These are phyloP conservation scores for Heterodera carotae DNA, from an alignment of 1,140 invertebrate species.

Conservation along the genomic window DNA sequence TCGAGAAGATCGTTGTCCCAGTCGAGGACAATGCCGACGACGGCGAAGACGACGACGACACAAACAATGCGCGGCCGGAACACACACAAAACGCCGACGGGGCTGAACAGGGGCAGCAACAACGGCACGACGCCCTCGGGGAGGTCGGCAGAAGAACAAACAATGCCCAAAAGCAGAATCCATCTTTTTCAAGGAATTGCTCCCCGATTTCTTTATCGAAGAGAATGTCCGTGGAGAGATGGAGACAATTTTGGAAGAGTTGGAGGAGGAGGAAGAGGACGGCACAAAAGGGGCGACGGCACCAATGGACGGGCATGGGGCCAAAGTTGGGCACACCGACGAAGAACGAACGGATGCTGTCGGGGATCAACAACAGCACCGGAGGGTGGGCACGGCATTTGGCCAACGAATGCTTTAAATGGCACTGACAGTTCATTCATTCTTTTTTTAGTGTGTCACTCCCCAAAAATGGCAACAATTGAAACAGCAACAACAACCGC, in stretches of 20 bases:
- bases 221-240: neutral
- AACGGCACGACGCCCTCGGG: no score
- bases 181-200: neutral
- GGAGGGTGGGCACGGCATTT: neutral
- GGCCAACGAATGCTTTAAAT: neutral
- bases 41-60: neutral
- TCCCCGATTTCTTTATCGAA: neutral
- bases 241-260: neutral
- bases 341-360: neutral
- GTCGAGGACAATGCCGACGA: neutral
- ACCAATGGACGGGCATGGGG: neutral
- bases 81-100: no score
- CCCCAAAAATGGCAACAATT: neutral
- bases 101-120: no score
- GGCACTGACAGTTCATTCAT: no score
- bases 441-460: neutral
- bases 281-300: neutral
- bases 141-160: neutral
- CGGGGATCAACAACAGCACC: neutral
- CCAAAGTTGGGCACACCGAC: neutral
- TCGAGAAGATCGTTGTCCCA: constrained; percentile 46
- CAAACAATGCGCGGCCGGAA: neutral
- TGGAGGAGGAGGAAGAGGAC: neutral
- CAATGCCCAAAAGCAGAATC: neutral
- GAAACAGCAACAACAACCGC: no score